Evolutionary conservation across 2,888 invertebrate genomes (phyloP), one percentile per base, ranked within the genome.

Genomic region (Galerucella nymphaeae): DNA sequence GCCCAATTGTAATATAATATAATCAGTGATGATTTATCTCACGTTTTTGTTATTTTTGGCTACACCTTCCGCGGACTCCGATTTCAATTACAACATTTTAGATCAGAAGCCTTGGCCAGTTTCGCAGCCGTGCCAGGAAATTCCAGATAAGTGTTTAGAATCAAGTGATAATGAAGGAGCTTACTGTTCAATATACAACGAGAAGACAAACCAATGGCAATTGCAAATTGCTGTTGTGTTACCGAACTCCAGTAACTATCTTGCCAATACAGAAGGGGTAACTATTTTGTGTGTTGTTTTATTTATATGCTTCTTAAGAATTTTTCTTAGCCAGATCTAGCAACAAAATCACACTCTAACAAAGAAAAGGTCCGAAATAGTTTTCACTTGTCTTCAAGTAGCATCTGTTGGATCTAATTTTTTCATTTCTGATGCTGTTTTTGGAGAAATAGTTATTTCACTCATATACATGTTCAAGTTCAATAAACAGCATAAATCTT

Each of bases 161-260:
- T 66, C 62, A 42, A 38, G 18, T 53, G 16, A 14, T 48, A 20
- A 61, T 41, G 53, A 61, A 53, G 67, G 61, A 16, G 42, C 45
- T n/a, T 75, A 71, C 45, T 68, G 69, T 53, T 78, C 78, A 45
- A 59, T 62, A n/a, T 72, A 77, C 23, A 78, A 80, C 62, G 74
- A 78, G 23, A 89, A 88, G 75, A 81, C 86, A 53, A 88, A 88
- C 6, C 84, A 82, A 6, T 94, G 94, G 82, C 89, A 89, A 59
- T 88, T 94, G 57, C 88, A 91, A 66, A 91, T 92, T 0, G 91
- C 92, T 2, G 87, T 94, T 20, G 85, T 94, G 74, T 84, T 94
- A 71, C 93, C 94, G 0, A 88, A 88, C 67, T 90, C 80, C 86
- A 88, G 30, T 64, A 88, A 89, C 75, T 84, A 91, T 89, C 18